Evolutionary conservation across 2,797 vertebrate species (phyloP).

Genomic region (Pangasius krempfi): DNA sequence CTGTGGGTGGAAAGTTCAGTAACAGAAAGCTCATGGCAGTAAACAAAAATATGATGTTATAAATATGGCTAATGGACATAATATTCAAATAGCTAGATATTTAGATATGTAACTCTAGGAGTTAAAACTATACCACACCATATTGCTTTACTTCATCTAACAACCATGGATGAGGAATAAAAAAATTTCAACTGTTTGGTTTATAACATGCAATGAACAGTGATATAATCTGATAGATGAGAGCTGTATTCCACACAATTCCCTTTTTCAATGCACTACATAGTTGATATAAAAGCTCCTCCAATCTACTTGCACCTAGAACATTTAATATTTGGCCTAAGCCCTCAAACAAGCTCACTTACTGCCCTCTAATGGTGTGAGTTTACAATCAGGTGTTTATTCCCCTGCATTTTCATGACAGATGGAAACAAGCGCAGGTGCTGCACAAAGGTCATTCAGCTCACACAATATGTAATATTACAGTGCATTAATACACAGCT

Average conservation of each 20-base stretch:
- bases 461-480: background rate
- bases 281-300: background rate
- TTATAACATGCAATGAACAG: background rate
- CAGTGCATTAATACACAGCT: background rate
- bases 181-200: background rate
- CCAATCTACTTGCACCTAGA: background rate
- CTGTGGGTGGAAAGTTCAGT: background rate
- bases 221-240: background rate
- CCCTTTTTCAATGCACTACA: background rate
- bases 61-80: background rate
- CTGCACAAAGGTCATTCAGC: constrained; percentile 1
- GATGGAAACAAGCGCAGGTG: background rate
- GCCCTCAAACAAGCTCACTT: background rate
- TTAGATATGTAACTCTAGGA: background rate
- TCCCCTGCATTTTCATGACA: background rate
- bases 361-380: constrained; percentile 28
- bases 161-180: background rate
- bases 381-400: background rate
- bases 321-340: background rate
- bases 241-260: background rate
- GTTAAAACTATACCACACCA: background rate
- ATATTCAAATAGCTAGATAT: background rate
- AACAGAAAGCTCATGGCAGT: background rate
- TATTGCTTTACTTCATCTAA: background rate
- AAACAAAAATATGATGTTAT: background rate